These are phyloP conservation scores for Marisa cornuarietis DNA, from an alignment of 1,140 invertebrate species.

Conservation along the genomic window DNA sequence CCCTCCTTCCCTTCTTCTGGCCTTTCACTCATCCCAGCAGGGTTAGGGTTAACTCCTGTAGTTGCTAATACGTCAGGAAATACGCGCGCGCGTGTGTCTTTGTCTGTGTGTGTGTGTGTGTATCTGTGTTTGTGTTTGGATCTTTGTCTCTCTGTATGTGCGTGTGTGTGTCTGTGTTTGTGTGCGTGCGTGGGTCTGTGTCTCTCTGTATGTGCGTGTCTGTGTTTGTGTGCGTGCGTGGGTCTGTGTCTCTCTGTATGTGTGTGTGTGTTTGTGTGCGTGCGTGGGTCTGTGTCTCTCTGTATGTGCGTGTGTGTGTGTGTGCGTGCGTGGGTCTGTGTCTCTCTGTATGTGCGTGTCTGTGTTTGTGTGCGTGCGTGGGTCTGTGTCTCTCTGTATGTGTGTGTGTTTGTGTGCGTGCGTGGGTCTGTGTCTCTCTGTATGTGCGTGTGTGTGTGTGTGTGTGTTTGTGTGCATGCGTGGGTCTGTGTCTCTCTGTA, in stretches of 20 bases:
- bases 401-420: not conserved
- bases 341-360: not conserved
- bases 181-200: not conserved
- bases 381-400: not conserved
- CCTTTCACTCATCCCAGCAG: no score
- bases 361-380: not conserved
- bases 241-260: no score
- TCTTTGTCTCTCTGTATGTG: not conserved
- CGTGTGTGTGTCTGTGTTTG: not conserved
- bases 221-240: no score
- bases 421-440: not conserved
- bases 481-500: not conserved
- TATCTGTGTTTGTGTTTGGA: not conserved
- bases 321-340: not conserved
- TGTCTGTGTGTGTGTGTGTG: slow-evolving; percentile 11
- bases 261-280: not conserved
- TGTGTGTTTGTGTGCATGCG: not conserved
- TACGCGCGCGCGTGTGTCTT: not conserved
- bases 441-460: slow-evolving; percentile 4
- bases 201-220: no score
- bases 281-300: no score
- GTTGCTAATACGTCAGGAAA: not conserved
- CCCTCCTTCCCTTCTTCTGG: no score
- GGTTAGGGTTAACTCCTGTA: no score
- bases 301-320: not conserved